Evolutionary conservation across 2,888 invertebrate genomes (phyloP).

Genomic region (Cremastobaeus sp.): DNA sequence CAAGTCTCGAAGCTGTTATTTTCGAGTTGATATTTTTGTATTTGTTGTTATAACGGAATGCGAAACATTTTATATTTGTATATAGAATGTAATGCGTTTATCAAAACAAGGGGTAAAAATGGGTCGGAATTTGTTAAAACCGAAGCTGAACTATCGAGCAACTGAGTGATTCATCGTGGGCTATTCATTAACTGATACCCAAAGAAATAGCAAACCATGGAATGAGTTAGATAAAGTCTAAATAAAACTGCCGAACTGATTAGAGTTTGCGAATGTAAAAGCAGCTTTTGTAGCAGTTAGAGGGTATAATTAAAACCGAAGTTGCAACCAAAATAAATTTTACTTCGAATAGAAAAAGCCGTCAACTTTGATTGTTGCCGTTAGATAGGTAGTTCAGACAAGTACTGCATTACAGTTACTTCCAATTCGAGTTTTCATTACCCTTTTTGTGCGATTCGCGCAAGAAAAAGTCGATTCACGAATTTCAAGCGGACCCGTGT

Average conservation of each 20-base stretch:
- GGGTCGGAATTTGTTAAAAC: too few relatives aligned
- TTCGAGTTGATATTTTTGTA: too few relatives aligned
- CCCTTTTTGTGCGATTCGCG: constrained; percentile 32
- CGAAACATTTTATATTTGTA: too few relatives aligned
- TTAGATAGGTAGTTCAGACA: constrained; percentile 41
- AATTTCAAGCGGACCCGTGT: constrained; percentile 34
- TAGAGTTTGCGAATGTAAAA: constrained; percentile 26
- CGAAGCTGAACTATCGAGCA: too few relatives aligned
- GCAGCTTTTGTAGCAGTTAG: constrained; percentile 28
- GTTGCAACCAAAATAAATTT: constrained; percentile 46
- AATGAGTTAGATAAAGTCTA: constrained; percentile 14
- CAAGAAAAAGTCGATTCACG: constrained; percentile 49
- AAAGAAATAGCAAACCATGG: constrained; percentile 13
- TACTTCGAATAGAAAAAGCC: constrained; percentile 42
- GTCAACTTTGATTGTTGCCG: constrained; percentile 39
- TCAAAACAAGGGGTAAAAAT: too few relatives aligned
- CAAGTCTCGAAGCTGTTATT: too few relatives aligned
- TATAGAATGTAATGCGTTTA: too few relatives aligned
- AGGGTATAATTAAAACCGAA: constrained; percentile 44
- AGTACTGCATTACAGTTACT: constrained; percentile 48
- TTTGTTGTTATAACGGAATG: too few relatives aligned
- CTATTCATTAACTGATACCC: constrained; percentile 11
- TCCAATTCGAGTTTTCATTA: constrained; percentile 48
- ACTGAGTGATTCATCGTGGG: too few relatives aligned
- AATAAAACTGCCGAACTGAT: constrained; percentile 34